These are phyloP conservation scores for Synergus gifuensis DNA, from an alignment of 2,888 invertebrate genomes.

Conservation along the genomic window DNA sequence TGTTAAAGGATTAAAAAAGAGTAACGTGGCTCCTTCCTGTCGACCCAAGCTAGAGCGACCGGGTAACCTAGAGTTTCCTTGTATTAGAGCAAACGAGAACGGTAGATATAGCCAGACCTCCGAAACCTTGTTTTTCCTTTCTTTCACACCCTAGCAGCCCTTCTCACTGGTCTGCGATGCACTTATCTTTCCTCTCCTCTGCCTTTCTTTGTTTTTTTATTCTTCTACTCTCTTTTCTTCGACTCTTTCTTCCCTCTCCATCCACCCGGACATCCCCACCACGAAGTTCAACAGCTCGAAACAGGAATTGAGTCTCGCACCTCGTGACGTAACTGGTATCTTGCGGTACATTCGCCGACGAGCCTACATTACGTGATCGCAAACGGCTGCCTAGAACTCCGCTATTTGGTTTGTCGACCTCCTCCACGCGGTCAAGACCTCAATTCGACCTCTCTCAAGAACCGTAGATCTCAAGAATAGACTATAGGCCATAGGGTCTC, in stretches of 20 bases:
- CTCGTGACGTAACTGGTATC: slow-evolving; percentile 73
- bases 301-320: slow-evolving; percentile 58
- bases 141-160: slow-evolving; percentile 16
- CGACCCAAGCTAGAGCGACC: slow-evolving; percentile 60
- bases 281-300: slow-evolving; percentile 50
- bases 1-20: no score
- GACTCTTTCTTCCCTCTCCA: slow-evolving; percentile 28
- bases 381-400: slow-evolving; percentile 52
- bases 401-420: slow-evolving; percentile 51
- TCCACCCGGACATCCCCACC: slow-evolving; percentile 19
- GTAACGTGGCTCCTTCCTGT: not conserved
- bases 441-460: slow-evolving; percentile 50
- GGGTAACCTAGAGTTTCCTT: slow-evolving; percentile 67
- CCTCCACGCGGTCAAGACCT: slow-evolving; percentile 55
- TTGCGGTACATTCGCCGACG: slow-evolving; percentile 76
- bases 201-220: slow-evolving; percentile 11
- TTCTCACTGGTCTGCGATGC: slow-evolving; percentile 22
- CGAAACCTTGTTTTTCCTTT: slow-evolving; percentile 49
- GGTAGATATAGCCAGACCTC: not conserved
- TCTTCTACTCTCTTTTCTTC: slow-evolving; percentile 31
- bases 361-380: slow-evolving; percentile 76
- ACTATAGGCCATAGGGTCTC: not conserved
- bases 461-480: not conserved
- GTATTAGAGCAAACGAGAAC: not conserved
- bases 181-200: slow-evolving; percentile 44